Conservation (phyloP, 2,797 vertebrate genomes). For the Danio kyathit region DNA sequence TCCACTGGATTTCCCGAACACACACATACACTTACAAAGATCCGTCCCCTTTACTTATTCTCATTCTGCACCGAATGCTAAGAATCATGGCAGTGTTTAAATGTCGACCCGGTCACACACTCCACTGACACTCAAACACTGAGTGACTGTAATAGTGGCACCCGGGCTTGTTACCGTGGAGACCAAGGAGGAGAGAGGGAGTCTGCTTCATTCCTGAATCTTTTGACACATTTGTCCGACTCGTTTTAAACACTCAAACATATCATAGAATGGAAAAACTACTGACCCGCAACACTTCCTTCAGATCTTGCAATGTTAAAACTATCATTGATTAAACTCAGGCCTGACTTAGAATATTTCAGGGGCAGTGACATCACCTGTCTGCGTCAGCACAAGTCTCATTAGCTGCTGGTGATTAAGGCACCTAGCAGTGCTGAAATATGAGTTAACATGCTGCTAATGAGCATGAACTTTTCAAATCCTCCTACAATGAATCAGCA, state of each 20-base stretch:
- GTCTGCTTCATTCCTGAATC: slow-evolving; percentile 32
- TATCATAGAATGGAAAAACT: slow-evolving; percentile 36
- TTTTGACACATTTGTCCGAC: slow-evolving; percentile 12
- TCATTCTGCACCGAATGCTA: slow-evolving; percentile 7
- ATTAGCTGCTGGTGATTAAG: slow-evolving; percentile 42
- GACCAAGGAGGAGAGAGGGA: slow-evolving; percentile 56
- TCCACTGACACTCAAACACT: slow-evolving; percentile 29
- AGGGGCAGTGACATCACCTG: slow-evolving; percentile 33
- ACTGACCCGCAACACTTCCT: slow-evolving; percentile 4
- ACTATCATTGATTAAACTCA: slow-evolving; percentile 15
- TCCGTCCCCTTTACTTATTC: slow-evolving; percentile 3
- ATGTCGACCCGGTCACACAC: slow-evolving; percentile 50
- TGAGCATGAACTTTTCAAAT: slow-evolving; percentile 64
- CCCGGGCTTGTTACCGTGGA: slow-evolving; percentile 51
- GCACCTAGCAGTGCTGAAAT: slow-evolving; percentile 45
- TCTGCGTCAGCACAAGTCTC: slow-evolving; percentile 15
- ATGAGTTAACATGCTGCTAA: slow-evolving; percentile 60
- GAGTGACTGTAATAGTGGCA: slow-evolving; percentile 33
- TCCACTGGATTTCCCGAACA: neutral
- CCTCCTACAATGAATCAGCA: slow-evolving; percentile 69
- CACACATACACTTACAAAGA: neutral
- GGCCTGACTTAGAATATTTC: slow-evolving; percentile 44
- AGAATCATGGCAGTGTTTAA: slow-evolving; percentile 43
- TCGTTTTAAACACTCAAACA: slow-evolving; percentile 7
- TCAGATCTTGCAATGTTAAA: slow-evolving; percentile 30